Conservation (phyloP, 1,140 invertebrate species). For the Mactra quadrangularis region DNA sequence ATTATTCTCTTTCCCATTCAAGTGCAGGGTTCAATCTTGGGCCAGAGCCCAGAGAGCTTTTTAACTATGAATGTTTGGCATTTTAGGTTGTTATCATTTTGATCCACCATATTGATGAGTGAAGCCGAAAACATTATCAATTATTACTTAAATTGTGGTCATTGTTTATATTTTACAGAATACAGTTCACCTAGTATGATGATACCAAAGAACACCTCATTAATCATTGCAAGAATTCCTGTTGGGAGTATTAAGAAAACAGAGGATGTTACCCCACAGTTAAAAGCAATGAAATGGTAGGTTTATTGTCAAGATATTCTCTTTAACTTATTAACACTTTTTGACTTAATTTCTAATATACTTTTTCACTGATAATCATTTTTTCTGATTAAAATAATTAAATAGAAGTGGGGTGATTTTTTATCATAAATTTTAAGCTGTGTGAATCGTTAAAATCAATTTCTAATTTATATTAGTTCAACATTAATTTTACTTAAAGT, state of each 20-base stretch:
- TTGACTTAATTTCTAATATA: neutral
- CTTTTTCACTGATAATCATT: neutral
- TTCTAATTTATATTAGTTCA: too few species aligned
- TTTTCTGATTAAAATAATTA: neutral
- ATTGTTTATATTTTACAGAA: constrained; percentile 2
- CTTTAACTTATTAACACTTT: neutral
- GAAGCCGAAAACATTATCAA: too few species aligned
- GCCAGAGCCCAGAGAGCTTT: too few species aligned
- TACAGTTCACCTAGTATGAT: constrained; percentile 42
- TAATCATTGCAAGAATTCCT: constrained; percentile 46
- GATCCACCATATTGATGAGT: too few species aligned
- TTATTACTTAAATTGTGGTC: too few species aligned
- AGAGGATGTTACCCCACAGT: constrained; percentile 25
- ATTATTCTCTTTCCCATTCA: too few species aligned
- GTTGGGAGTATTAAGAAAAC: constrained; percentile 28
- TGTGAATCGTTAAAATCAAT: too few species aligned
- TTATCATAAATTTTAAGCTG: too few species aligned
- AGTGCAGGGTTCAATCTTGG: too few species aligned
- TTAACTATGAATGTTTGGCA: too few species aligned
- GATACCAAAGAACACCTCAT: constrained; percentile 56
- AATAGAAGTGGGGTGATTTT: neutral
- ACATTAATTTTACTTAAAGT: too few species aligned
- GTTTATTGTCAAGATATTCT: neutral
- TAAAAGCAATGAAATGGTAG: constrained; percentile 55
- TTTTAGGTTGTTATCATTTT: too few species aligned